A percentile compares a stretch with the other conserved stretches of the same genome.
These are phyloP conservation scores for Halesus radiatus DNA, from an alignment of 1,140 invertebrate species.

Conservation along the genomic window DNA sequence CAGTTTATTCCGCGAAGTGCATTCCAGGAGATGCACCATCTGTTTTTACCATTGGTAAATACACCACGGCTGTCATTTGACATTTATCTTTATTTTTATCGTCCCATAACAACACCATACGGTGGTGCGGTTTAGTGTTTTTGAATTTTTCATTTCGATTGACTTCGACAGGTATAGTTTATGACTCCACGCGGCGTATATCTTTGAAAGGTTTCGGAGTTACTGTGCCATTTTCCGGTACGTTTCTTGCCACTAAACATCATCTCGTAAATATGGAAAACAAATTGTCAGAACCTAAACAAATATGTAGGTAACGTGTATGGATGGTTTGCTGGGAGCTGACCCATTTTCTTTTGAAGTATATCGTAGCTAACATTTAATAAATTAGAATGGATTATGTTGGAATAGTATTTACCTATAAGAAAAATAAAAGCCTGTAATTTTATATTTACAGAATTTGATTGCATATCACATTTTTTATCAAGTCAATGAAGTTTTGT, in stretches of 20 bases:
- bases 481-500: no score
- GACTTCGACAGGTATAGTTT: constrained; percentile 31
- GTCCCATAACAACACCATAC: neutral
- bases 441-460: no score
- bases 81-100: constrained; percentile 41
- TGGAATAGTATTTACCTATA: no score
- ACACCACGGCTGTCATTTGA: constrained; percentile 1
- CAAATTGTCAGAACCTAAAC: no score
- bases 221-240: neutral
- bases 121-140: constrained; percentile 1
- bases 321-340: neutral
- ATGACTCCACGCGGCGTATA: constrained; percentile 1
- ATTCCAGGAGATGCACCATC: constrained; percentile 25
- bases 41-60: constrained; percentile 38
- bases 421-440: no score
- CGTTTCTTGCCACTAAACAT: no score
- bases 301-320: neutral
- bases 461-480: no score
- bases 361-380: no score
- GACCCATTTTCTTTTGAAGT: neutral
- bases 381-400: no score
- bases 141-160: constrained; percentile 36
- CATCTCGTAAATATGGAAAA: no score
- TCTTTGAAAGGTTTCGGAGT: constrained; percentile 10
- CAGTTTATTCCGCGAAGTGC: constrained; percentile 52